Percentiles rank a stretch among this genome's conserved stretches.
Evolutionary conservation across 2,113 vertebrate species (phyloP).

Genomic region (Thunnus maccoyii): DNA sequence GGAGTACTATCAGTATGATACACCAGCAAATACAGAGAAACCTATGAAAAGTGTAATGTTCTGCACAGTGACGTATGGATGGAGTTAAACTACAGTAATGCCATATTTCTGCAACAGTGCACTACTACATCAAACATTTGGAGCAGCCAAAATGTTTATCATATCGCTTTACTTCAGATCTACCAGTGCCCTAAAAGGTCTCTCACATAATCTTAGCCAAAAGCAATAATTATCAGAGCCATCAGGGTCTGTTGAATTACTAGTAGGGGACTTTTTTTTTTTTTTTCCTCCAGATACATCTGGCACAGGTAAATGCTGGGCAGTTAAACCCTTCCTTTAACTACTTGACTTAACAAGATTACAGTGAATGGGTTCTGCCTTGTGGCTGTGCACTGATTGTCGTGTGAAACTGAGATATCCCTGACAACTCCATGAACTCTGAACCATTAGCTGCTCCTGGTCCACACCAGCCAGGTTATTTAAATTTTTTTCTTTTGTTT

Average conservation of each 20-base stretch:
- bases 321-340: constrained; percentile 51
- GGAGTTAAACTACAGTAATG: not conserved
- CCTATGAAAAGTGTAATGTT: not conserved
- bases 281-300: constrained; percentile 50
- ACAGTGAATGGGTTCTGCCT: constrained; percentile 45
- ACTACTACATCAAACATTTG: not conserved
- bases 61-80: not conserved
- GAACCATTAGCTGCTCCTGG: constrained; percentile 3
- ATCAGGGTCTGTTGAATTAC: constrained; percentile 41
- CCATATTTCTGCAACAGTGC: not conserved
- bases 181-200: not conserved
- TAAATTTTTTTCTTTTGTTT: not conserved
- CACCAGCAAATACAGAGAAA: not conserved
- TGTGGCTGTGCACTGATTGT: constrained; percentile 42
- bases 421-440: constrained; percentile 22
- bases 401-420: constrained; percentile 27
- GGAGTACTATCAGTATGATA: not conserved
- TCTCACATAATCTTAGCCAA: constrained; percentile 34
- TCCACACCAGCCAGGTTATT: constrained; percentile 2
- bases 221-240: constrained; percentile 40
- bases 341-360: constrained; percentile 64
- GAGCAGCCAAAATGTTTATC: not conserved
- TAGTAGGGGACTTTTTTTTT: constrained; percentile 10
- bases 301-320: constrained; percentile 37
- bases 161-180: constrained; percentile 8